Percentiles rank a stretch among this genome's conserved stretches.
Evolutionary conservation across 2,113 vertebrate genomes (phyloP).

Genomic region (human): DNA sequence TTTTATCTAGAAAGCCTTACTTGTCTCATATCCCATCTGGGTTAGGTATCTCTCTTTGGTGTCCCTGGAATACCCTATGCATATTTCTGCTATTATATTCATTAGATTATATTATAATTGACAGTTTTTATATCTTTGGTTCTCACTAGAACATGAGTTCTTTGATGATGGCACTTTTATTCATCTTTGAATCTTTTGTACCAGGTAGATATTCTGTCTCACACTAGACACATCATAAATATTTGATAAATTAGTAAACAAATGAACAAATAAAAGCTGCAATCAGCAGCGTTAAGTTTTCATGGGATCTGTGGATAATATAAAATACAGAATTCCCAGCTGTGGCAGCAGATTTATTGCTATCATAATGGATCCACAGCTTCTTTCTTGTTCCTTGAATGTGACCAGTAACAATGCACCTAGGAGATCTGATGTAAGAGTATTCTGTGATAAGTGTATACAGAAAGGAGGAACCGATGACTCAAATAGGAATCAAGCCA

Average conservation of each 20-base stretch:
- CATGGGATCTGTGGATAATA: background rate
- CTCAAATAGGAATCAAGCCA: background rate
- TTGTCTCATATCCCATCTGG: background rate
- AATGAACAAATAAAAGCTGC: background rate
- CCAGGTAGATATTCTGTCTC: background rate
- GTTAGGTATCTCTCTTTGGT: background rate
- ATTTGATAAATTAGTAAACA: background rate
- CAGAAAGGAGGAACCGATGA: background rate
- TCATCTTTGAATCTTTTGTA: slow-evolving; percentile 4
- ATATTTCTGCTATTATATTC: background rate
- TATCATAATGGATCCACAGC: no score
- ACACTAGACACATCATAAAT: background rate
- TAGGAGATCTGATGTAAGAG: background rate
- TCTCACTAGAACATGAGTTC: background rate
- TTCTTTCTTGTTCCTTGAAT: background rate
- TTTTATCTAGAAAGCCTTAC: background rate
- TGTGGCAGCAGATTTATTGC: background rate
- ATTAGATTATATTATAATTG: background rate
- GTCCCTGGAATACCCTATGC: background rate
- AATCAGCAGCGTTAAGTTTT: background rate
- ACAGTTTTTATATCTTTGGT: background rate
- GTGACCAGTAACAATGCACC: background rate
- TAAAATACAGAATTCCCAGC: background rate
- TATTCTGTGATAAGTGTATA: background rate
- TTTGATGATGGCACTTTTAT: background rate